These are phyloP conservation scores for Rhodeus uyekii DNA, from an alignment of 2,797 vertebrate species.

Conservation along the genomic window DNA sequence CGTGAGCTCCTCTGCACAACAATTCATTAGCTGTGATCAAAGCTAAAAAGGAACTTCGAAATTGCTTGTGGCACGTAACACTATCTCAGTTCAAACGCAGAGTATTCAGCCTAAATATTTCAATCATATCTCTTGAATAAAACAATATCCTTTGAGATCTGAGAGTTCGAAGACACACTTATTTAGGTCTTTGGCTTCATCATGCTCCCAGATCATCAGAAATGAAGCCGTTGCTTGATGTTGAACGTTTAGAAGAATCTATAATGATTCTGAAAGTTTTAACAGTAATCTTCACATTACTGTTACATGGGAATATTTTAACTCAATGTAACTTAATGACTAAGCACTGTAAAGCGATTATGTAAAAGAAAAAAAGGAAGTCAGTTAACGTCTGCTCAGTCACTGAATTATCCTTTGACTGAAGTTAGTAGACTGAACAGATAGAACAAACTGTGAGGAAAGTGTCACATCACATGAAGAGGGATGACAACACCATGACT, in stretches of 20 bases:
- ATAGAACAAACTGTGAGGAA: not conserved
- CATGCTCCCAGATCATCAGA: not conserved
- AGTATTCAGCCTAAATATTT: conserved; percentile 34
- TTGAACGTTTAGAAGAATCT: not conserved
- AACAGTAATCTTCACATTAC: not conserved
- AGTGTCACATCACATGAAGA: not conserved
- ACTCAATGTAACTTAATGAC: conserved; percentile 13
- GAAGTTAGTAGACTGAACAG: not conserved
- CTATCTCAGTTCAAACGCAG: conserved; percentile 23
- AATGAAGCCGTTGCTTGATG: not conserved
- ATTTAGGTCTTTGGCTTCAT: not conserved
- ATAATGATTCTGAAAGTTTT: not conserved
- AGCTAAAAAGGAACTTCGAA: not conserved
- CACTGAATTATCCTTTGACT: conserved; percentile 7
- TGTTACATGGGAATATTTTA: not conserved
- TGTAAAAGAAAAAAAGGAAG: not conserved
- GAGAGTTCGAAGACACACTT: not conserved
- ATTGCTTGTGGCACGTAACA: conserved; percentile 32
- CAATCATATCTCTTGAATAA: conserved; percentile 39
- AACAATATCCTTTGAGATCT: conserved; percentile 21
- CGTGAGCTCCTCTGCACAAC: not conserved
- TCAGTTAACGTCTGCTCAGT: conserved; percentile 18
- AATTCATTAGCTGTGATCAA: conserved; percentile 37
- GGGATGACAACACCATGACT: not conserved
- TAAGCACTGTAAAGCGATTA: not conserved